phyloP scores from a whole-genome alignment of 2,888 invertebrate species.

The Pollenia griseotomentosa region DNA sequence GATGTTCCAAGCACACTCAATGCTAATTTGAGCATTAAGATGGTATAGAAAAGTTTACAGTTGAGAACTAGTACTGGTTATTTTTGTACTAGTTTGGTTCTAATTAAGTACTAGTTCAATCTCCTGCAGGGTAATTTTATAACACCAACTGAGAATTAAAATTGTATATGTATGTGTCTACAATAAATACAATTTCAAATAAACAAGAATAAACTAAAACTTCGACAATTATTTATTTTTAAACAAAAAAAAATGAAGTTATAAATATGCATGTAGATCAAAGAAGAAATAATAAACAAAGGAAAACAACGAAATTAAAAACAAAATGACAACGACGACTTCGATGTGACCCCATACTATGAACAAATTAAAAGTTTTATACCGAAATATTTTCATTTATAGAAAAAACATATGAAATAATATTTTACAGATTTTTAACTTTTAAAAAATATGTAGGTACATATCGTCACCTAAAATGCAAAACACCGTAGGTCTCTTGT shows the following conservation, averaged over 20 bases:
- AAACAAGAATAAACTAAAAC: neutral
- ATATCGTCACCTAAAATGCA: too few relatives aligned
- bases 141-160: neutral
- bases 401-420: neutral
- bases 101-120: too few relatives aligned
- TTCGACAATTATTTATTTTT: conserved; percentile 1
- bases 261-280: conserved; percentile 1
- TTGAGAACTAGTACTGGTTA: too few relatives aligned
- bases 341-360: conserved; percentile 44
- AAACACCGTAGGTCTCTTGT: too few relatives aligned
- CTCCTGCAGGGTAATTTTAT: neutral
- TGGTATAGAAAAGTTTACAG: too few relatives aligned
- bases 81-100: too few relatives aligned
- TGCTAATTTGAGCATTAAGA: too few relatives aligned
- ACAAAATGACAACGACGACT: neutral
- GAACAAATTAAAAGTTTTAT: conserved; percentile 2
- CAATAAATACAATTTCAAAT: neutral
- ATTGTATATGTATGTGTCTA: too few relatives aligned
- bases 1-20: too few relatives aligned
- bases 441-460: too few relatives aligned
- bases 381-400: too few relatives aligned
- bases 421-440: too few relatives aligned
- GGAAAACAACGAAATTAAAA: conserved; percentile 21
- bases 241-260: conserved; percentile 1
- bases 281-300: conserved; percentile 24